Evolutionary conservation across 1,140 invertebrate genomes (phyloP).

Genomic region (Diabrotica undecimpunctata): DNA sequence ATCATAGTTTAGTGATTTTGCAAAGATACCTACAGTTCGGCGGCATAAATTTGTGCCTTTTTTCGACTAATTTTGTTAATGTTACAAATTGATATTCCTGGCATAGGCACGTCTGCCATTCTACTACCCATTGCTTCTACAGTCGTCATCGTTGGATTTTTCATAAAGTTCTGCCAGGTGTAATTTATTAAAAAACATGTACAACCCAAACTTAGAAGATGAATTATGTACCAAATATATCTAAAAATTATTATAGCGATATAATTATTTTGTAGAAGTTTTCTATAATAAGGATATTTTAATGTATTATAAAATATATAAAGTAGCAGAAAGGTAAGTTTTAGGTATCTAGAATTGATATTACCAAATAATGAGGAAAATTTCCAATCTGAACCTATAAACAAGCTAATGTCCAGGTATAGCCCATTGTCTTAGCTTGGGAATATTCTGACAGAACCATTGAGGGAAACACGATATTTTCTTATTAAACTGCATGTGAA

Average conservation of each 20-base stretch:
- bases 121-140: constrained; percentile 50
- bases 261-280: too few relatives aligned
- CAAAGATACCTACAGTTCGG: constrained; percentile 41
- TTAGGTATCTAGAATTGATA: too few relatives aligned
- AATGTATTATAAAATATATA: too few relatives aligned
- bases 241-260: neutral
- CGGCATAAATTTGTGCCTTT: constrained; percentile 37
- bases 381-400: too few relatives aligned
- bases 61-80: constrained; percentile 53
- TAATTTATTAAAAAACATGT: constrained; percentile 25
- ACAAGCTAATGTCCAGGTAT: too few relatives aligned
- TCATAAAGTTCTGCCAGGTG: constrained; percentile 44
- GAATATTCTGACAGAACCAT: too few relatives aligned
- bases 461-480: too few relatives aligned
- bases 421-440: too few relatives aligned
- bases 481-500: too few relatives aligned
- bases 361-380: too few relatives aligned
- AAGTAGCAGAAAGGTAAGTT: too few relatives aligned
- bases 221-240: constrained; percentile 20
- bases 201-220: constrained; percentile 3
- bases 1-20: constrained; percentile 4
- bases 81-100: constrained; percentile 54
- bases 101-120: constrained; percentile 52
- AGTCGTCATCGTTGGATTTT: constrained; percentile 49
- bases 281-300: too few relatives aligned